Evolutionary conservation across 2,888 invertebrate genomes (phyloP), one percentile per base, ranked within the genome.

Genomic region (Melipona beecheii): DNA sequence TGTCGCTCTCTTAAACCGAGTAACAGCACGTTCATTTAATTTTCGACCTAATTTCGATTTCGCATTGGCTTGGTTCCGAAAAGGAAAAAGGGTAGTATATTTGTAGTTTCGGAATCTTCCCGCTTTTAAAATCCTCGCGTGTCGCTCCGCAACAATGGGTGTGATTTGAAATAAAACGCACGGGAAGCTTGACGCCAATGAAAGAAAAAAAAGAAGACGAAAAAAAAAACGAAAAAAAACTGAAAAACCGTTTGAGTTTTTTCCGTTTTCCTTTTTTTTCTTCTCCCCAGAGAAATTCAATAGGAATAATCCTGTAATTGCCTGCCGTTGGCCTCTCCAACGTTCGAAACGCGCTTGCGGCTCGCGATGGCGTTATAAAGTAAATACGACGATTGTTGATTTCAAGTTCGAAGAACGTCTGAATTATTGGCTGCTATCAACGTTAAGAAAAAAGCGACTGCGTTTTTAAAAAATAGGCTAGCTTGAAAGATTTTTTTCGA

Each of bases 251-350:
- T 68, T 64, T 49, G 31, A 27, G 49, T 62, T 60, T 66, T n/a
- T 31, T 64, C 43, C 9, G 1, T 43, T 9, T 43, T 43, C 1
- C 2, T 58, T 64, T 64, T 31, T 72, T 52, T 50, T 74, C 62
- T 75, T n/a, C 56, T 71, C 74, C 58, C 78, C 13, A 54, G 66
- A 83, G 81, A 81, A 85, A 88, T 85, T 80, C 85, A 86, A 86
- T 89, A 86, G 84, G 84, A 86, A 87, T 81, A 71, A 81, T 85
- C 80, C 81, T 86, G 85, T 90, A 90, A 90, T 90, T 90, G 90
- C 85, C 81, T 88, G 79, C 83, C 85, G 62, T n/a, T 50, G 52
- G 52, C 85, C 85, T 83, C 85, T 75, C 9, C 43, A 43, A 78
- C 83, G 68, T 83, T 83, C 81, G 75, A 77, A 54, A 31, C 70